These are phyloP conservation scores for Drosophila prosaltans DNA, from an alignment of 1,140 invertebrate species.

Conservation along the genomic window DNA sequence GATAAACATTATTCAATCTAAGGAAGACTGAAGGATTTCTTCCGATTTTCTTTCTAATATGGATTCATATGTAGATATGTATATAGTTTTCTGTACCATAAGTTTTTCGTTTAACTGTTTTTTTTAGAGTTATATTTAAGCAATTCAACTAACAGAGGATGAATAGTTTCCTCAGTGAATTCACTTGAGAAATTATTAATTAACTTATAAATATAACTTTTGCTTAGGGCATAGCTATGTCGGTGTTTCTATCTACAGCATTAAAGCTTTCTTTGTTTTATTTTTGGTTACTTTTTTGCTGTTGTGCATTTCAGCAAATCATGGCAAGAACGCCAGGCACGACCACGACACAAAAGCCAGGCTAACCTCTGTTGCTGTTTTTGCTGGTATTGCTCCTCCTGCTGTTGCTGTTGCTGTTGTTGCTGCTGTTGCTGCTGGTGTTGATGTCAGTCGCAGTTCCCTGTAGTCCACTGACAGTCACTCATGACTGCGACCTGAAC, in stretches of 20 bases:
- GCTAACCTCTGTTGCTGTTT: constrained; percentile 35
- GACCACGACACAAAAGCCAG: constrained; percentile 56
- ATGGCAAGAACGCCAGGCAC: constrained; percentile 61
- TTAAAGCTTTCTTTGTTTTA: constrained; percentile 16
- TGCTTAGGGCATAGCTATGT: too few species aligned
- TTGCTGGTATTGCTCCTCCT: constrained; percentile 49
- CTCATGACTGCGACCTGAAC: constrained; percentile 77
- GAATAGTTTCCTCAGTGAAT: too few species aligned
- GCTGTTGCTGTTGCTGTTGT: constrained; percentile 21
- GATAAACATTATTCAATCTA: too few species aligned
- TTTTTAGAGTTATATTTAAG: too few species aligned
- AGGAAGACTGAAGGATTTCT: too few species aligned
- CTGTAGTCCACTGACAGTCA: constrained; percentile 56
- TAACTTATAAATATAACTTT: too few species aligned
- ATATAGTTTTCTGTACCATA: too few species aligned
- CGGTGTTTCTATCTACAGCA: not conserved
- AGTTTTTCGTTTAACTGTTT: too few species aligned
- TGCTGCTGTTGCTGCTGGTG: constrained; percentile 29
- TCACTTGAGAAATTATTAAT: too few species aligned
- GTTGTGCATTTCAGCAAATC: constrained; percentile 63
- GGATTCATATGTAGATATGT: too few species aligned
- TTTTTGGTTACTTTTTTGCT: constrained; percentile 36
- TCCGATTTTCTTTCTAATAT: too few species aligned
- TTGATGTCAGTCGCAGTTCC: constrained; percentile 40
- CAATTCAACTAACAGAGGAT: too few species aligned